Evolutionary conservation across 1,140 invertebrate genomes (phyloP), one percentile per base, ranked within the genome.

Genomic region (Drosophila paulistorum): DNA sequence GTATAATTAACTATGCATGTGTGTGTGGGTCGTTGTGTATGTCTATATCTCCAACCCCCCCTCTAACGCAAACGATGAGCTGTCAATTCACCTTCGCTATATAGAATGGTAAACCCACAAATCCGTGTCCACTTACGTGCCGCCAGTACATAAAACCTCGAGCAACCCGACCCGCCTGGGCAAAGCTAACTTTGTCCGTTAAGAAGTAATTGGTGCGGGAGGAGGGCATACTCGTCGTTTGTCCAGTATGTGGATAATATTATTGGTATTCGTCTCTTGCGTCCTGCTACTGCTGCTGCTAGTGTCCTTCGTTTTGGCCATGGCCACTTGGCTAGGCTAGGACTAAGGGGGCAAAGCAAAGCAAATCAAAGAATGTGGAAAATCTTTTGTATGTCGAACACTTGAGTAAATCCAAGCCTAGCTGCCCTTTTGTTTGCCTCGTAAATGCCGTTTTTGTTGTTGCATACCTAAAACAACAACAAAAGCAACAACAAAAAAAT

Each of bases 91-190:
- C 1, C 37, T 30, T 26, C 65, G 17, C 23, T 55, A 42, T 14
- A 9, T 23, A 26, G 7, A 30, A 30, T 37, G 20, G 41, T 41
- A 42, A 66, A 61, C 70, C 75, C 69, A 77, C 58, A 79, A 79
- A 78, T 79, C 76, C 75, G 69, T 68, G 71, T 45, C 65, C 77
- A 89, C 84, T 89, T 89, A 89, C 84, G 67, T 89, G 84, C 80
- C 84, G 84, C 84, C 84, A 89, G 68, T 89, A 89, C 84, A 89
- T 89, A 61, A 81, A 89, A 33, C 84, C 84, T 30, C 85, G 69
- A 11, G 84, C 80, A 71, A 89, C 80, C 42, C 84, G 74, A 61
- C 84, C 76, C 69, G 82, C 81, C 35, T 85, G 82, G 55, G 68
- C 82, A 65, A 81, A 81, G 71, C 81, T 75, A 66, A 84, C 77